Conservation (phyloP, 1,140 invertebrate species). For the Caenorhabditis tropicalis region DNA sequence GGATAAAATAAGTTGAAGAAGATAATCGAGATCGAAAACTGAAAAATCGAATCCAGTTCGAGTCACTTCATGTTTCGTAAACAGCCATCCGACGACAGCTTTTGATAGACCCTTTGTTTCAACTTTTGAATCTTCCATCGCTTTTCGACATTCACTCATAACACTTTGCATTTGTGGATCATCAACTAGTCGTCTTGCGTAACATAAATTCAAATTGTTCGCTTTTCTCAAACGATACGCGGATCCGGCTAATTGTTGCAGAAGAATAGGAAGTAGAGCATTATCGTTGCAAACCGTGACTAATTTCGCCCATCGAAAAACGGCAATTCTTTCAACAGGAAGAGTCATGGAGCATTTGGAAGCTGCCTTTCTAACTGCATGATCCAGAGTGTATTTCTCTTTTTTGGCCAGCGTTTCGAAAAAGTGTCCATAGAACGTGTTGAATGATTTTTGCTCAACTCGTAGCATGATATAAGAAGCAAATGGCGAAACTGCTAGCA, state of each 20-base stretch:
- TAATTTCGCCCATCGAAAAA: slow-evolving; percentile 41
- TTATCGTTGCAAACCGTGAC: not conserved
- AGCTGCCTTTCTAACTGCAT: slow-evolving; percentile 49
- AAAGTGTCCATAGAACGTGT: slow-evolving; percentile 33
- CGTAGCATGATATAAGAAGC: slow-evolving; percentile 42
- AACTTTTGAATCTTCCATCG: slow-evolving; percentile 4
- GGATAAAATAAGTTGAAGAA: slow-evolving; percentile 49
- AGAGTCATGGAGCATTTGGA: slow-evolving; percentile 38
- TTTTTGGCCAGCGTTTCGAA: slow-evolving; percentile 51
- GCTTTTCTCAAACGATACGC: slow-evolving; percentile 31
- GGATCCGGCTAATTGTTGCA: slow-evolving; percentile 43
- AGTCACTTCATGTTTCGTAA: slow-evolving; percentile 38
- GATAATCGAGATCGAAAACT: slow-evolving; percentile 52
- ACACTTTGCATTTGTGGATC: not conserved
- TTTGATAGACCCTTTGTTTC: slow-evolving; percentile 34
- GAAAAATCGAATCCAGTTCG: slow-evolving; percentile 46
- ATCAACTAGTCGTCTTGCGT: slow-evolving; percentile 45
- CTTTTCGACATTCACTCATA: slow-evolving; percentile 37
- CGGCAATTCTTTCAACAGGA: not conserved
- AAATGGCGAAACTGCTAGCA: slow-evolving; percentile 40
- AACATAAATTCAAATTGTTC: slow-evolving; percentile 41
- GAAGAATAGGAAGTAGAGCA: slow-evolving; percentile 10
- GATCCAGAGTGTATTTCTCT: slow-evolving; percentile 48
- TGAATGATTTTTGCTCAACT: slow-evolving; percentile 40
- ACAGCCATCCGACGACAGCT: slow-evolving; percentile 52